These are phyloP conservation scores for Aurelia aurita complex sp. Pacific DNA, from an alignment of 30 jellyfish, hydroid and myxozoan species.

Conservation along the genomic window DNA sequence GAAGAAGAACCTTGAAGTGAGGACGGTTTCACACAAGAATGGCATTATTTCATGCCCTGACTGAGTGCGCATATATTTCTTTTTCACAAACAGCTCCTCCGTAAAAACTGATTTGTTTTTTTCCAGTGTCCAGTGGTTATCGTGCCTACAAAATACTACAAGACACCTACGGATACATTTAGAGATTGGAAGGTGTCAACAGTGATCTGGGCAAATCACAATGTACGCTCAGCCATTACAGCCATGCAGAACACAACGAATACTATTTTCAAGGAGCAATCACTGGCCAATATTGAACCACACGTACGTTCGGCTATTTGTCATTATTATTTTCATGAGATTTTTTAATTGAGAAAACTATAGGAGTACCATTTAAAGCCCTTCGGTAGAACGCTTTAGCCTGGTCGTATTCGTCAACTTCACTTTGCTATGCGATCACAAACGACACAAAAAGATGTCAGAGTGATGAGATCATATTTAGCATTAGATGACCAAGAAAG, in stretches of 20 bases:
- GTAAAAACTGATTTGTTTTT: background rate
- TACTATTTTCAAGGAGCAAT: conserved; percentile 82
- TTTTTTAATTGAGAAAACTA: background rate
- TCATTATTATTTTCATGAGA: background rate
- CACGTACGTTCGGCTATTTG: conserved; percentile 46
- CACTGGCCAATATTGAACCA: conserved; percentile 74
- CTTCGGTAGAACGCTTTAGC: no score
- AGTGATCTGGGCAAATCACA: conserved; percentile 94
- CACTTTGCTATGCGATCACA: no score
- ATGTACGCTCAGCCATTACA: conserved; percentile 80
- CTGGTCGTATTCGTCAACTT: no score
- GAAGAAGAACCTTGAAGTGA: no score
- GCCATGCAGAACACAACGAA: conserved; percentile 91
- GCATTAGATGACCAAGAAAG: no score
- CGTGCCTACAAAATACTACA: conserved; percentile 93
- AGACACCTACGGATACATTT: conserved; percentile 90
- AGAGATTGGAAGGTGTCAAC: conserved; percentile 94
- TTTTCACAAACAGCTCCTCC: no score
- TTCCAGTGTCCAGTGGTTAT: conserved; percentile 88
- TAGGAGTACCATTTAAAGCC: background rate
- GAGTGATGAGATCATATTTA: no score
- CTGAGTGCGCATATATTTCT: no score
- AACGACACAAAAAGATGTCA: no score
- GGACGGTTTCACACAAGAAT: no score
- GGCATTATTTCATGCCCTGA: no score